Evolutionary conservation across 2,113 vertebrate species (phyloP).

Genomic region (Melanocharis versteri): DNA sequence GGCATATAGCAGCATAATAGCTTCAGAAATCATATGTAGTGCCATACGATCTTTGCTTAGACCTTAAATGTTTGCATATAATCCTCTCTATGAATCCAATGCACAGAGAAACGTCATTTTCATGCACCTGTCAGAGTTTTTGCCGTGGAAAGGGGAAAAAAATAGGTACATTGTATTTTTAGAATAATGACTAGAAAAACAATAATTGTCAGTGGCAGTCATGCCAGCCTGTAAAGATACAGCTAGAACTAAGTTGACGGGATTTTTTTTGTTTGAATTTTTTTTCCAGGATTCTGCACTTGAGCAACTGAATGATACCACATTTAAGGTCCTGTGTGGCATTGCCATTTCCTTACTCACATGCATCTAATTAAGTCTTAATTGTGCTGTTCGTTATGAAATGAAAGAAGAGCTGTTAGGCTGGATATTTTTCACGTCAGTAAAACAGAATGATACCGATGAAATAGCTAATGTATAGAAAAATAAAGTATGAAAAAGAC

Average conservation of each 20-base stretch:
- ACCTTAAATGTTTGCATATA: neutral
- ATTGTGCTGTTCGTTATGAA: slow-evolving; percentile 59
- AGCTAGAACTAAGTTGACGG: slow-evolving; percentile 51
- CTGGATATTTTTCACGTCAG: slow-evolving; percentile 28
- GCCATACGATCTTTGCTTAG: neutral
- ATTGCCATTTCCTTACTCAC: slow-evolving; percentile 51
- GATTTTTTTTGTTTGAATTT: neutral
- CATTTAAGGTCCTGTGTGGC: slow-evolving; percentile 59
- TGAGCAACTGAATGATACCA: slow-evolving; percentile 54
- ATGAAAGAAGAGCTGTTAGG: slow-evolving; percentile 61
- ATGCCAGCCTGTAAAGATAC: slow-evolving; percentile 33
- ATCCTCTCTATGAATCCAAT: neutral
- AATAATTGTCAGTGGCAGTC: slow-evolving; percentile 41
- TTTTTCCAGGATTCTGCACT: slow-evolving; percentile 5
- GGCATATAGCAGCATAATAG: neutral
- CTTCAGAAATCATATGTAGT: neutral
- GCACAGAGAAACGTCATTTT: slow-evolving; percentile 9
- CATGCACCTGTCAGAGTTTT: slow-evolving; percentile 53
- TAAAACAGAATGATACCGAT: neutral
- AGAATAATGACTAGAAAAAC: slow-evolving; percentile 27
- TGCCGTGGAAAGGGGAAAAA: neutral
- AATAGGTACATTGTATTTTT: neutral
- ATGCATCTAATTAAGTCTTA: slow-evolving; percentile 72
- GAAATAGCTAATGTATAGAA: slow-evolving; percentile 9
- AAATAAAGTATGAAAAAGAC: neutral